Evolutionary conservation across 2,113 vertebrate genomes (phyloP).

Genomic region (Ondatra zibethicus): DNA sequence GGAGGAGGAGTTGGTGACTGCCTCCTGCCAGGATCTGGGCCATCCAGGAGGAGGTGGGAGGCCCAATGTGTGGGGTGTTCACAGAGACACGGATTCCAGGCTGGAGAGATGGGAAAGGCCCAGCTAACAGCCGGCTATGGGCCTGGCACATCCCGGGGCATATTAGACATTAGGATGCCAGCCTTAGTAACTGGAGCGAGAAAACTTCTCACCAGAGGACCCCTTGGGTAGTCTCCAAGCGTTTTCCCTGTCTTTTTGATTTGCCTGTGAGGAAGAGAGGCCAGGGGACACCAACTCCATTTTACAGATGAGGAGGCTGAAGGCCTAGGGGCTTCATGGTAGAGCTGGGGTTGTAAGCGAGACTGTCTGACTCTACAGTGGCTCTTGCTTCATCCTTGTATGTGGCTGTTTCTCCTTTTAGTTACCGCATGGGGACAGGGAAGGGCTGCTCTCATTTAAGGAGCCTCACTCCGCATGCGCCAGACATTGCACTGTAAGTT

Average conservation of each 20-base stretch:
- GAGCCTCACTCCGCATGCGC: background rate
- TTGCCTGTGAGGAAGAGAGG: background rate
- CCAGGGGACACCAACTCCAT: background rate
- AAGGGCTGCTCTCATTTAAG: background rate
- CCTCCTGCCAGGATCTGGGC: background rate
- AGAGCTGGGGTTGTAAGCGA: background rate
- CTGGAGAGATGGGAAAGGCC: background rate
- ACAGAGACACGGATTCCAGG: background rate
- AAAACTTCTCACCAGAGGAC: background rate
- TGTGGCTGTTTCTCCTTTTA: background rate
- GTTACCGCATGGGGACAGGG: background rate
- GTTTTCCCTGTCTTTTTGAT: background rate
- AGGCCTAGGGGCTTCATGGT: background rate
- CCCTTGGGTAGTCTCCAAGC: background rate
- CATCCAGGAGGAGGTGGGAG: background rate
- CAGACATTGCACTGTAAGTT: background rate
- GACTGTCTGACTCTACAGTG: background rate
- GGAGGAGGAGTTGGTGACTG: background rate
- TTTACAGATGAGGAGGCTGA: constrained; percentile 54
- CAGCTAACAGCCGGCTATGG: background rate
- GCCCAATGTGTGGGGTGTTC: background rate
- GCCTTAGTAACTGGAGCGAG: background rate
- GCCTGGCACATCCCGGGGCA: background rate
- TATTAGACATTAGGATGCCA: background rate
- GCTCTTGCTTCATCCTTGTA: background rate